phyloP scores from a whole-genome alignment of 2,888 invertebrate species.

The Drosophila eohydei region DNA sequence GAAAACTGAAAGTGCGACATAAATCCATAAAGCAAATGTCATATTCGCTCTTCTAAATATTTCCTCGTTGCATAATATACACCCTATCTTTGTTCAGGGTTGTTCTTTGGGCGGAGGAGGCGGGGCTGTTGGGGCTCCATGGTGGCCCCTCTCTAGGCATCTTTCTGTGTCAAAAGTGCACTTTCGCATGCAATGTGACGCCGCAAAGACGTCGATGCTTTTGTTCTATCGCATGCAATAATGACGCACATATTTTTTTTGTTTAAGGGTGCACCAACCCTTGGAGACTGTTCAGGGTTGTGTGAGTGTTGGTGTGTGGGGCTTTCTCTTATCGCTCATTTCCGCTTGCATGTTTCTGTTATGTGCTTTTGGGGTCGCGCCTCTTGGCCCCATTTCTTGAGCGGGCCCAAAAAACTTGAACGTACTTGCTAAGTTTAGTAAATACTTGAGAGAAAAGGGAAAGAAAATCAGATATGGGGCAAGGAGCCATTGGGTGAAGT shows the following conservation, averaged over 20 bases:
- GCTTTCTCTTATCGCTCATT: conserved; percentile 48
- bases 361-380: conserved; percentile 48
- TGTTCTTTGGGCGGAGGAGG: neutral
- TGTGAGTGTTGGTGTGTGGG: conserved; percentile 5
- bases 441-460: conserved; percentile 22
- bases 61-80: conserved; percentile 25
- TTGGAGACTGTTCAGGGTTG: conserved; percentile 28
- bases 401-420: conserved; percentile 24
- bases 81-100: conserved; percentile 7
- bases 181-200: conserved; percentile 56
- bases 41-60: conserved; percentile 18
- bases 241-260: conserved; percentile 43
- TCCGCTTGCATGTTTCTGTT: conserved; percentile 37
- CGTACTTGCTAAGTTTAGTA: conserved; percentile 37
- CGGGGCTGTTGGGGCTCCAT: neutral
- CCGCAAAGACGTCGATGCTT: conserved; percentile 32
- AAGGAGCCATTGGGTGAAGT: conserved; percentile 8
- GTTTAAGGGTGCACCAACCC: conserved; percentile 18
- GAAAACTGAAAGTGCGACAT: conserved; percentile 60
- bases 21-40: conserved; percentile 50
- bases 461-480: conserved; percentile 21
- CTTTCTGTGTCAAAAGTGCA: conserved; percentile 58
- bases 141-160: conserved; percentile 6
- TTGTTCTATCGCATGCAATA: conserved; percentile 44
- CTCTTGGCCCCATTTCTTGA: conserved; percentile 48